Conservation (phyloP, 1,140 invertebrate genomes). For the Drosophila pachea region DNA sequence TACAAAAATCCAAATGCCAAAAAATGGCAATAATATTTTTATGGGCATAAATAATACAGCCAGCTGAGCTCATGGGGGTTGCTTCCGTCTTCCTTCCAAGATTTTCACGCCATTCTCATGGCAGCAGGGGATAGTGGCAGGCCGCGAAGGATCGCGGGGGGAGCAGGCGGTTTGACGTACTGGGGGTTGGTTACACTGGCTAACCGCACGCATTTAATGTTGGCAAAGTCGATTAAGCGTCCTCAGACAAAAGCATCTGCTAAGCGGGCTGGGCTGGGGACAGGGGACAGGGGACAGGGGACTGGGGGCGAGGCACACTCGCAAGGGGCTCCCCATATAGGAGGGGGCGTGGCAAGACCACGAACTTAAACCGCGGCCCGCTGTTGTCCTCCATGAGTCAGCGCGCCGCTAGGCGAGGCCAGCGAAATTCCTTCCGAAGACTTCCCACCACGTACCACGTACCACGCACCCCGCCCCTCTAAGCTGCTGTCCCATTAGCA, state of each 20-base stretch:
- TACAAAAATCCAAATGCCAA: constrained; percentile 71
- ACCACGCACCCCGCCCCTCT: not conserved
- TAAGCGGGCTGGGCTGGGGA: constrained; percentile 5
- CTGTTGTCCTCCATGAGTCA: constrained; percentile 32
- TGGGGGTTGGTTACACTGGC: constrained; percentile 20
- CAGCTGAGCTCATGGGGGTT: constrained; percentile 19
- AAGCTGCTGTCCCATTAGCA: constrained; percentile 50
- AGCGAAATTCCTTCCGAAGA: not conserved
- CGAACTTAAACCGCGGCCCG: constrained; percentile 16
- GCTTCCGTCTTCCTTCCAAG: constrained; percentile 14
- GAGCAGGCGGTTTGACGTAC: too few relatives aligned
- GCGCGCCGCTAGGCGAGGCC: not conserved
- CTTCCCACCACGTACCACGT: not conserved
- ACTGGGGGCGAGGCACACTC: not conserved
- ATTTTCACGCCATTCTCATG: constrained; percentile 70
- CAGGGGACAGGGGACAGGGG: not conserved
- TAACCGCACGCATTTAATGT: constrained; percentile 74
- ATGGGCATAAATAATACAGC: constrained; percentile 74
- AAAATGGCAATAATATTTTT: constrained; percentile 78
- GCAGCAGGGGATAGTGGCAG: constrained; percentile 2
- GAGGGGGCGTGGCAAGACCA: constrained; percentile 4
- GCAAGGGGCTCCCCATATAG: too few relatives aligned
- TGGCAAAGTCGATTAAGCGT: constrained; percentile 72
- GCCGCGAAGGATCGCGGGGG: too few relatives aligned
- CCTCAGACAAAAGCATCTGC: constrained; percentile 43